These are phyloP conservation scores for Micrastur ruficollis DNA, from an alignment of 2,797 vertebrate species.

Conservation along the genomic window DNA sequence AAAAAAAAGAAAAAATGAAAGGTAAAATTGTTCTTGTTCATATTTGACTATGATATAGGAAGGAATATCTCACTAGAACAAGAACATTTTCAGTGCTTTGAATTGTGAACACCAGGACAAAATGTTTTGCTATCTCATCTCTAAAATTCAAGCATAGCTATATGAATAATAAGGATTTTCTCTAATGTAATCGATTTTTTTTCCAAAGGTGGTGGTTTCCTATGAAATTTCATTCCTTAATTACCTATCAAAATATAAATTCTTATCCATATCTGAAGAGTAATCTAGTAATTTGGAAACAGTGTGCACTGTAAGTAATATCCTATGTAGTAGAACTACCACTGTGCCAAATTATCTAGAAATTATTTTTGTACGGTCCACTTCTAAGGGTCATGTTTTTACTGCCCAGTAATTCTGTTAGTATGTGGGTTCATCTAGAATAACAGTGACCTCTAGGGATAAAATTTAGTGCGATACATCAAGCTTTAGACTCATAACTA, in stretches of 20 bases:
- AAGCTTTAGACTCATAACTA: background rate
- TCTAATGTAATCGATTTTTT: background rate
- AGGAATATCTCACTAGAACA: background rate
- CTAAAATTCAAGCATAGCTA: conserved; percentile 16
- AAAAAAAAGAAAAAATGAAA: background rate
- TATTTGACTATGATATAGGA: background rate
- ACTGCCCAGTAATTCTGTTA: conserved; percentile 1
- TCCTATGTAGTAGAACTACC: background rate
- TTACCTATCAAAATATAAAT: conserved; percentile 44
- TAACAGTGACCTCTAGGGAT: conserved; percentile 40
- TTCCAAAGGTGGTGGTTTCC: background rate
- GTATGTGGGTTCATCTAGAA: background rate
- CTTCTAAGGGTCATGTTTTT: background rate
- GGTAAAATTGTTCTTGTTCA: background rate
- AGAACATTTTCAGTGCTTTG: conserved; percentile 25
- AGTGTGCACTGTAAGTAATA: background rate
- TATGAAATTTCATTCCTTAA: conserved; percentile 39
- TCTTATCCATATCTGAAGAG: conserved; percentile 29
- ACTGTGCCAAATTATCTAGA: conserved; percentile 25
- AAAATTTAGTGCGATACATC: background rate
- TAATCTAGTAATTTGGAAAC: conserved; percentile 34
- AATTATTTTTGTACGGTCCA: background rate
- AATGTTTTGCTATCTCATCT: conserved; percentile 12
- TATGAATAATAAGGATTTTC: background rate
- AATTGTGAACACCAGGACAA: background rate